Conservation (phyloP, 2,888 invertebrate species). For the Pseudoips prasinana region DNA sequence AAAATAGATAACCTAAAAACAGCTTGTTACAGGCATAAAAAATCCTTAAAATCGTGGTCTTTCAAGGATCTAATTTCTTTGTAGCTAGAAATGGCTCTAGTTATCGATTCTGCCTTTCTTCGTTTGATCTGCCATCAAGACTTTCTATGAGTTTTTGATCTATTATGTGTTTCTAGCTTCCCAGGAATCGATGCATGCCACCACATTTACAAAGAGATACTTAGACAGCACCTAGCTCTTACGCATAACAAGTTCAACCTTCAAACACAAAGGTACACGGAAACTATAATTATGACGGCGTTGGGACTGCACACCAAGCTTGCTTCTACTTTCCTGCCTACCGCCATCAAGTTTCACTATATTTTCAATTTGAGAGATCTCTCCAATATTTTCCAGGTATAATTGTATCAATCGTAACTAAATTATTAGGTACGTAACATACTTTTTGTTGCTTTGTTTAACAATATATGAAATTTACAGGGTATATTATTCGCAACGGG, state of each 20-base stretch:
- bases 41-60: no score
- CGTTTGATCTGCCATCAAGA: no score
- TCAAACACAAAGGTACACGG: slow-evolving; percentile 81
- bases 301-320: slow-evolving; percentile 90
- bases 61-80: no score
- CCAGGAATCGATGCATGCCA: slow-evolving; percentile 90
- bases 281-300: slow-evolving; percentile 86
- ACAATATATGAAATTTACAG: slow-evolving; percentile 59
- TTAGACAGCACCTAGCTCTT: slow-evolving; percentile 87
- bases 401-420: not conserved
- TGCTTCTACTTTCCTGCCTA: slow-evolving; percentile 90
- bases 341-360: slow-evolving; percentile 97
- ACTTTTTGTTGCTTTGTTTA: no score
- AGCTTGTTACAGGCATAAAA: no score
- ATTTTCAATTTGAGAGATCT: slow-evolving; percentile 95
- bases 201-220: slow-evolving; percentile 92
- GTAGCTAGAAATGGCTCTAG: no score
- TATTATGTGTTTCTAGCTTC: slow-evolving; percentile 87
- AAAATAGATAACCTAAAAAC: no score
- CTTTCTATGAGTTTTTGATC: no score
- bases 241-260: slow-evolving; percentile 85
- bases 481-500: slow-evolving; percentile 92
- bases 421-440: no score
- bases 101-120: no score
- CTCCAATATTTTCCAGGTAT: slow-evolving; percentile 95